phyloP scores from a whole-genome alignment of 1,140 invertebrate species.

The Schlechtendalia chinensis region DNA sequence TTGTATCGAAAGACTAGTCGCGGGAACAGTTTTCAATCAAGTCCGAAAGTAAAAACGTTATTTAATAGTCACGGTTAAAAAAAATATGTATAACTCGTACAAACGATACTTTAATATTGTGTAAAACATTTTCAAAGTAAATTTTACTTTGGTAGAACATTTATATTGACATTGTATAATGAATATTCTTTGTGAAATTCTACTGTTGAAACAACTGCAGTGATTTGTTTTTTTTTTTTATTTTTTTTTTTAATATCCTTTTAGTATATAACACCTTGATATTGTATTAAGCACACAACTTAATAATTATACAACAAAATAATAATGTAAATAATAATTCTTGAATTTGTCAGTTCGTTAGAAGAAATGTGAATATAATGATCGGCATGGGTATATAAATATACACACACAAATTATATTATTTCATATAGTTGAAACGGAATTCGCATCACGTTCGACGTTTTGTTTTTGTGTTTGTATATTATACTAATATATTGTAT shows the following conservation, averaged over 20 bases:
- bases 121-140: neutral
- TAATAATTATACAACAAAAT: constrained; percentile 36
- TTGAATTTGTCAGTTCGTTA: constrained; percentile 14
- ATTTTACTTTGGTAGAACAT: constrained; percentile 20
- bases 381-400: constrained; percentile 14
- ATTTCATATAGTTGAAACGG: neutral
- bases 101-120: neutral
- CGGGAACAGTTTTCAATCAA: neutral
- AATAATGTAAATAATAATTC: constrained; percentile 36
- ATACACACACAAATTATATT: neutral
- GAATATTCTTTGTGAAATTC: neutral
- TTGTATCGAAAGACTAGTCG: neutral
- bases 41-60: neutral
- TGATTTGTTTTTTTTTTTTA: neutral
- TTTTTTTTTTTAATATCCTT: constrained; percentile 1
- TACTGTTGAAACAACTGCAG: neutral
- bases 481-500: too few species aligned
- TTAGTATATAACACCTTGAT: constrained; percentile 28
- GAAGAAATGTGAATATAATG: constrained; percentile 19
- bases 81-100: neutral
- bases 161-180: constrained; percentile 17
- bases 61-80: neutral
- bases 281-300: constrained; percentile 43
- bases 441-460: neutral
- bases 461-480: constrained; percentile 37